Evolutionary conservation across 2,797 vertebrate species (phyloP).

Genomic region (Acropternis orthonyx): DNA sequence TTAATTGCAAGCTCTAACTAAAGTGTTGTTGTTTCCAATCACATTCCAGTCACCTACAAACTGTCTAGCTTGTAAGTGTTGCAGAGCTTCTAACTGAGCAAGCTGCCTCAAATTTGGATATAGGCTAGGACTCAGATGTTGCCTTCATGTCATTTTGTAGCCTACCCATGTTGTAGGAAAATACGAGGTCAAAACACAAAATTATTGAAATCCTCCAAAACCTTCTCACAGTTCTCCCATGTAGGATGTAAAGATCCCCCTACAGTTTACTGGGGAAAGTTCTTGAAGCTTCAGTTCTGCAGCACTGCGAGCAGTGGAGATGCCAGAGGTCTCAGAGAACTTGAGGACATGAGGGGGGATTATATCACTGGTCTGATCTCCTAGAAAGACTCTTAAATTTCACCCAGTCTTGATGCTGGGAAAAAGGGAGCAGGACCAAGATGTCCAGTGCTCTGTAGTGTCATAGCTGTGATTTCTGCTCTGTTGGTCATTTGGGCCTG

Average conservation of each 20-base stretch:
- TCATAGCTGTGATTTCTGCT: background rate
- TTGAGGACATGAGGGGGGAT: background rate
- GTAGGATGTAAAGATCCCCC: background rate
- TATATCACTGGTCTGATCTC: background rate
- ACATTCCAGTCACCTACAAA: background rate
- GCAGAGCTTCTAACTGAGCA: background rate
- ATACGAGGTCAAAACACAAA: background rate
- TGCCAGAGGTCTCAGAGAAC: background rate
- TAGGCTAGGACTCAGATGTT: background rate
- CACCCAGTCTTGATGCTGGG: background rate
- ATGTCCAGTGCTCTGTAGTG: background rate
- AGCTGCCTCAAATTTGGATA: background rate
- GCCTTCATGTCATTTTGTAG: background rate
- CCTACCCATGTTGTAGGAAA: background rate
- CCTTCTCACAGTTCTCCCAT: background rate
- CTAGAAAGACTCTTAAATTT: background rate
- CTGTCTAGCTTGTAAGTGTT: background rate
- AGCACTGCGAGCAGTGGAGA: background rate
- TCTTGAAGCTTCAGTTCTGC: background rate
- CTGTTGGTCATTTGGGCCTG: background rate
- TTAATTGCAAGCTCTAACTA: background rate
- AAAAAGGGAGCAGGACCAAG: background rate
- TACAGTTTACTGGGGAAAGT: background rate
- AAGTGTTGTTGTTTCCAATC: background rate
- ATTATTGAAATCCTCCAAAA: background rate